phyloP scores from a whole-genome alignment of 2,113 vertebrate species.

The Spermophilus dauricus region DNA sequence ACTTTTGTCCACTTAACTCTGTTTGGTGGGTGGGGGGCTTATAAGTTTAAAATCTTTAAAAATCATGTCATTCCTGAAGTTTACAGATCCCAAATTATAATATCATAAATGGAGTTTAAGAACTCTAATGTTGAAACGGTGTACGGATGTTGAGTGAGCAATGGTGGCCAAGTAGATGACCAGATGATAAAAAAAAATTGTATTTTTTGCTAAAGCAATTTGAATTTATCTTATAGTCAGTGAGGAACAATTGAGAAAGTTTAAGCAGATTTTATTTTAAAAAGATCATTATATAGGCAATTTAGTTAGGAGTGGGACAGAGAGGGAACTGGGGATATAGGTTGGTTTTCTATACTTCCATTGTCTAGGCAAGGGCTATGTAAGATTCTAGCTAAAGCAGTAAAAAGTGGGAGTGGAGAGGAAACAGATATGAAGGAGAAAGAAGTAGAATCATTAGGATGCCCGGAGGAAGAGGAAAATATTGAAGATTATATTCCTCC shows the following conservation, averaged over 20 bases:
- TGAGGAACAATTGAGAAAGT: slow-evolving; percentile 18
- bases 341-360: slow-evolving; percentile 7
- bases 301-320: not conserved
- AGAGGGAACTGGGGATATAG: not conserved
- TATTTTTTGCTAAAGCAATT: slow-evolving; percentile 44
- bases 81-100: slow-evolving; percentile 25
- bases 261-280: slow-evolving; percentile 16
- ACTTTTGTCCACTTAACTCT: not conserved
- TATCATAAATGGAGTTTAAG: slow-evolving; percentile 52
- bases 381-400: not conserved
- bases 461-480: not conserved
- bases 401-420: not conserved
- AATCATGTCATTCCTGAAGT: slow-evolving; percentile 26
- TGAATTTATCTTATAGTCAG: slow-evolving; percentile 21
- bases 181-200: slow-evolving; percentile 25
- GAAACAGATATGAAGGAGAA: not conserved
- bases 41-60: slow-evolving; percentile 44
- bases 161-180: not conserved
- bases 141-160: not conserved
- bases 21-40: not conserved
- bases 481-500: not conserved
- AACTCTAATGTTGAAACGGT: not conserved
- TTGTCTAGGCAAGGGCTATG: not conserved
- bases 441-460: not conserved
- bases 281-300: not conserved